Evolutionary conservation across 2,797 vertebrate species (phyloP).

Genomic region (Lindbergichthys nudifrons): DNA sequence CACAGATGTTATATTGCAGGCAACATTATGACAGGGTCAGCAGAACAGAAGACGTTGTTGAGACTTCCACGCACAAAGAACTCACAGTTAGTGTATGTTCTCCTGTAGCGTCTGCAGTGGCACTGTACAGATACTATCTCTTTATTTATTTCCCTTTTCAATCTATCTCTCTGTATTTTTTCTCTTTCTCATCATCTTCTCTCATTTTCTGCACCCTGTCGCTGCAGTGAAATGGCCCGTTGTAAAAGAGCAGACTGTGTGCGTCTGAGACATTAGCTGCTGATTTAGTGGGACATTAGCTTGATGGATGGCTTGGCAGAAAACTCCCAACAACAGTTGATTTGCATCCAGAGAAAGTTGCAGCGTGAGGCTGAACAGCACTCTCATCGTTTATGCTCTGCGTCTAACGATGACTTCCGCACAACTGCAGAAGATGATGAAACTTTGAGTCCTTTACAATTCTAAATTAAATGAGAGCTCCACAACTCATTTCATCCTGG

Average conservation of each 20-base stretch:
- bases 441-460: not conserved
- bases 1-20: slow-evolving; percentile 32
- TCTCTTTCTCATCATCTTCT: slow-evolving; percentile 57
- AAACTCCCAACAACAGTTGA: slow-evolving; percentile 77
- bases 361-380: slow-evolving; percentile 34
- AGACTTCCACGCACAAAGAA: slow-evolving; percentile 14
- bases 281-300: slow-evolving; percentile 85
- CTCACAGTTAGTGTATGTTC: slow-evolving; percentile 31
- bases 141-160: slow-evolving; percentile 14
- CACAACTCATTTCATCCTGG: not conserved
- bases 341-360: slow-evolving; percentile 77
- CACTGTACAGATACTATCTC: slow-evolving; percentile 18
- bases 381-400: slow-evolving; percentile 35
- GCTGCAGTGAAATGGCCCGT: slow-evolving; percentile 78
- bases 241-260: slow-evolving; percentile 76
- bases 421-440: slow-evolving; percentile 17
- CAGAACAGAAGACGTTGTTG: slow-evolving; percentile 34
- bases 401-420: slow-evolving; percentile 35
- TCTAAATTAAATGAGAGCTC: not conserved
- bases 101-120: slow-evolving; percentile 21
- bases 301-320: slow-evolving; percentile 77
- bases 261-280: slow-evolving; percentile 81
- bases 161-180: slow-evolving; percentile 25
- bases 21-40: slow-evolving; percentile 41
- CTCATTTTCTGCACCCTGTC: slow-evolving; percentile 60